phyloP scores from a whole-genome alignment of 2,888 invertebrate genomes.

The Dilophus febrilis region DNA sequence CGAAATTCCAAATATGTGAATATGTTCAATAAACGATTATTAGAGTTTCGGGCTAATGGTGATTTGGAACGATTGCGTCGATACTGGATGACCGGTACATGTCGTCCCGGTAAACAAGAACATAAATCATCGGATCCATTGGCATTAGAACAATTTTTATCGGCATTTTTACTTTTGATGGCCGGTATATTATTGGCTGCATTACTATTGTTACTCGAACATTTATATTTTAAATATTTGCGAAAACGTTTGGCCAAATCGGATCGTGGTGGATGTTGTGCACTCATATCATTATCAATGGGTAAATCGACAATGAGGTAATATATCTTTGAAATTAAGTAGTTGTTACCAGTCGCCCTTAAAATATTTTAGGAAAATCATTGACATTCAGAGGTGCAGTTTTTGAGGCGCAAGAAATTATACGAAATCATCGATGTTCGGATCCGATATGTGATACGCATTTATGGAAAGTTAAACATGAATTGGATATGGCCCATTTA shows the following conservation, averaged over 20 bases:
- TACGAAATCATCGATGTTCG: constrained; percentile 55
- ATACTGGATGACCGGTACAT: constrained; percentile 96
- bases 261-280: constrained; percentile 82
- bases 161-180: constrained; percentile 89
- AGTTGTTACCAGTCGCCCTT: constrained; percentile 5
- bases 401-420: constrained; percentile 58
- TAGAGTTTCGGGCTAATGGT: constrained; percentile 83
- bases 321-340: constrained; percentile 1
- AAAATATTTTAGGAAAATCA: constrained; percentile 39
- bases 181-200: constrained; percentile 86
- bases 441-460: constrained; percentile 67
- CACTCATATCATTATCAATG: constrained; percentile 79
- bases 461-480: constrained; percentile 81
- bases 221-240: constrained; percentile 88
- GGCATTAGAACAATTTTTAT: constrained; percentile 89
- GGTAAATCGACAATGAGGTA: constrained; percentile 28
- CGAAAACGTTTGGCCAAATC: constrained; percentile 74
- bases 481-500: constrained; percentile 71
- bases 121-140: constrained; percentile 80
- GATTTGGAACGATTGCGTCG: constrained; percentile 87
- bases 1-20: constrained; percentile 86
- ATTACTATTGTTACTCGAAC: constrained; percentile 72
- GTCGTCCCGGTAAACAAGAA: constrained; percentile 80
- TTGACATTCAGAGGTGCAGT: constrained; percentile 68
- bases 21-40: constrained; percentile 79